Base-by-base conservation (phyloP, 1,140 invertebrate species). In the Hirudo medicinalis region DNA sequence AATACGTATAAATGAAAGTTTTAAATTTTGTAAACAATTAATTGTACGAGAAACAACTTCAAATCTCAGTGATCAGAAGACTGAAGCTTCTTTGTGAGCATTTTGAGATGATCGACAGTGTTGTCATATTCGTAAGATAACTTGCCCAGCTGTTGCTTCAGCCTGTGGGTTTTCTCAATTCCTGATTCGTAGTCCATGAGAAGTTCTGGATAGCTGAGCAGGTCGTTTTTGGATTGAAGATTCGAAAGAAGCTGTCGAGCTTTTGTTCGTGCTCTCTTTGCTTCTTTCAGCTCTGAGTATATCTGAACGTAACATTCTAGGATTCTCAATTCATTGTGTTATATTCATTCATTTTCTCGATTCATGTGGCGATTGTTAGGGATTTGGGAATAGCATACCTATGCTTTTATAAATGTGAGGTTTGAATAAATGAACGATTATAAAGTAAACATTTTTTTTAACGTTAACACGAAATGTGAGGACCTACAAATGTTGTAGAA, bases 161-260 rank as follows among this genome's bases (percentile, higher is more conserved):
- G 57, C 13, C 29, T 11, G 11, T 25, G 19, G 29, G 57, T 63
- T n/a, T 63, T 63, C 22, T 63, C 57, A 6, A 63, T 22, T 63
- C 57, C 57, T 22, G 57, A 63, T 22, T 63, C 57, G 57, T 63
- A 63, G 29, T 63, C 57, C 57, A 63, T 63, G 57, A 63, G 57
- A 2, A 63, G 57, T n/a, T 63, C 57, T 22, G 57, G 57, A 11
- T 63, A 63, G 57, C 57, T 63, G 11, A 63, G 29, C 22, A 63
- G 57, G 19, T 63, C 57, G 19, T 63, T 63, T 11, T 63, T 63
- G 3, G 57, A 63, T 32, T 63, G 57, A 15, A 63, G 57, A 20
- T 32, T 63, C 22, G 57, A 22, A 1, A 63, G 20, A 1, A 63
- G 22, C 19, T 63, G 57, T 63, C 57, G 57, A 9, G 57, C 57